phyloP scores from a whole-genome alignment of 2,888 invertebrate species.

The Tryphoninae sp. region DNA sequence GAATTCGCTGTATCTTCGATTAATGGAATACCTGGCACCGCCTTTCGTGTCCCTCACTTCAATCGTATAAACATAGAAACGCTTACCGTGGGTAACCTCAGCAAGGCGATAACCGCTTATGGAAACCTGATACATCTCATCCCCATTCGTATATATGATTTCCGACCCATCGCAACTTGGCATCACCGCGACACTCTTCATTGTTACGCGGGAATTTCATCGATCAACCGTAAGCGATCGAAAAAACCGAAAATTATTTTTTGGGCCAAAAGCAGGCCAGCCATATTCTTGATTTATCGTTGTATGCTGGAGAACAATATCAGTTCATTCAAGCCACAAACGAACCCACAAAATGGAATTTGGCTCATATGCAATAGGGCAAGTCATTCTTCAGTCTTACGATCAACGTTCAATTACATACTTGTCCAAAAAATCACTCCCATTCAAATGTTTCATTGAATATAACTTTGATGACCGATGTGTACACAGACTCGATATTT shows the following conservation, averaged over 20 bases:
- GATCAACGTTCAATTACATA: not conserved
- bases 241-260: not conserved
- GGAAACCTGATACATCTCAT: slow-evolving; percentile 80
- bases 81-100: slow-evolving; percentile 80
- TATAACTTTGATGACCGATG: slow-evolving; percentile 14
- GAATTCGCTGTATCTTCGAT: slow-evolving; percentile 84
- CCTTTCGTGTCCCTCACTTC: slow-evolving; percentile 79
- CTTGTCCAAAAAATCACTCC: slow-evolving; percentile 13
- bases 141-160: slow-evolving; percentile 61
- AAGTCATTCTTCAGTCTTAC: not conserved
- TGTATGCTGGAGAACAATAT: not conserved
- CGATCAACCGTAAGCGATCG: slow-evolving; percentile 13
- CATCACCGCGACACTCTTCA: slow-evolving; percentile 55
- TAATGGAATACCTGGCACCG: slow-evolving; percentile 80
- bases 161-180: slow-evolving; percentile 58
- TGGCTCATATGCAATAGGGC: not conserved
- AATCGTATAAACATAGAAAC: slow-evolving; percentile 82
- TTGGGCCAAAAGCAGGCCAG: not conserved
- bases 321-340: not conserved
- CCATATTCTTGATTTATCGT: not conserved
- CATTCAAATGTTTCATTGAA: slow-evolving; percentile 3
- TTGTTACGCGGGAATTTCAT: slow-evolving; percentile 50
- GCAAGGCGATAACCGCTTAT: slow-evolving; percentile 81
- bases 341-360: not conserved
- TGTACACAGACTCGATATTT: slow-evolving; percentile 31